Base-by-base conservation (phyloP, 2,797 vertebrate genomes). In the Myotis planiceps region DNA sequence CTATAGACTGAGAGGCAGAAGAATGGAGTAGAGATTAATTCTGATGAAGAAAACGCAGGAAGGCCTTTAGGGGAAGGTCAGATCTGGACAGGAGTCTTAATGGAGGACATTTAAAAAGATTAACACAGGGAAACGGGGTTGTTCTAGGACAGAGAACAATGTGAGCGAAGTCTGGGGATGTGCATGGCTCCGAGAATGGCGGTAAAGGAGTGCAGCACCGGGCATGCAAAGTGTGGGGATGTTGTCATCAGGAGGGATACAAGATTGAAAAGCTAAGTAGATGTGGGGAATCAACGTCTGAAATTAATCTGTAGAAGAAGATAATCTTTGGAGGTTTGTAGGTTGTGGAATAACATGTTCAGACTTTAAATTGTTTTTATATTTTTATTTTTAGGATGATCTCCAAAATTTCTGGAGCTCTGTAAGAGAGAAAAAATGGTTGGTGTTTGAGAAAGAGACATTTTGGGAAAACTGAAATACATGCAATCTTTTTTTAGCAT, bases 391-490 rank as follows among this genome's bases (percentile, higher is more conserved):
- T 92, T 51, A 95, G 74, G 75, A 90, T 88, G 86, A 69, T 85
- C 74, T 95, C 74, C 84, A 93, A 82, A 95, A 96, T 95, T 93
- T 96, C 82, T 90, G 90, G 90, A 90, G 71, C 55, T 96, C 84
- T 93, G 23, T 92, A 79, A 80, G 49, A 34, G 80, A 91, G 85
- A 91, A 97, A 90, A 97, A 95, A 96, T 51, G 97, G 93, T 96
- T 95, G 83, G 84, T 95, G 90, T 96, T 93, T 53, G 83, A 87
- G 76, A 96, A 96, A 90, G 71, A 97, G 93, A 96, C 96, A 95
- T 97, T 97, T 96, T n/a, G 32, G 93, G 95, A 96, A 97, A 97
- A 90, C 19, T 93, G 76, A 97, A 97, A 97, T 97, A 95, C 71
- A 96, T 95, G 92, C 95, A 92, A 66, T 93, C 97, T 95, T 97